A percentile compares a stretch with the other conserved stretches of the same genome.
Evolutionary conservation across 2,113 vertebrate species (phyloP).

Genomic region (Lophochroa leadbeateri): DNA sequence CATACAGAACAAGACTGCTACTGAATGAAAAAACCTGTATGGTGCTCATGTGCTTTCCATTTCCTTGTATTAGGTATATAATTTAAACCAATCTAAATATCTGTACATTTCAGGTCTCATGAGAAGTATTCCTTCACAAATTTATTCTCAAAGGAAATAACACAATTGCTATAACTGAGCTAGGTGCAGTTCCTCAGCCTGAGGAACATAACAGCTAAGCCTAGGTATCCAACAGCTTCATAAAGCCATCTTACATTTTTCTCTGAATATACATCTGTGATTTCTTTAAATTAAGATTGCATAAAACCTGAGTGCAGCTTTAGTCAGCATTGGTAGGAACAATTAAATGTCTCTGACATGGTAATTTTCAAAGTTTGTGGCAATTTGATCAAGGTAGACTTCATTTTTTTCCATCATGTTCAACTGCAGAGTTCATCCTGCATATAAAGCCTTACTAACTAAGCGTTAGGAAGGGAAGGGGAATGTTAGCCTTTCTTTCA

Average conservation of each 20-base stretch:
- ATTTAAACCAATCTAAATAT: background rate
- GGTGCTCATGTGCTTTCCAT: background rate
- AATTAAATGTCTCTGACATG: background rate
- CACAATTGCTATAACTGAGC: background rate
- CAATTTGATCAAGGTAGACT: background rate
- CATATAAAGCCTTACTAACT: background rate
- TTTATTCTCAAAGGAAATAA: background rate
- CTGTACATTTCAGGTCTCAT: background rate
- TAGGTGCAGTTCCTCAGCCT: background rate
- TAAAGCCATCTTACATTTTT: background rate
- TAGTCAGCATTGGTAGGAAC: background rate
- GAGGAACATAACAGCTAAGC: background rate
- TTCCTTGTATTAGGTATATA: background rate
- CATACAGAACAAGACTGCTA: background rate
- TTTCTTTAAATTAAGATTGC: background rate
- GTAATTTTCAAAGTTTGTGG: background rate
- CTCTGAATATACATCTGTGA: background rate
- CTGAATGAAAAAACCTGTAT: conserved; percentile 5
- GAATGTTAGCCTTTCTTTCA: background rate
- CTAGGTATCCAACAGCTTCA: background rate
- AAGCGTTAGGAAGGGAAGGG: background rate
- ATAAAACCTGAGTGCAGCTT: background rate
- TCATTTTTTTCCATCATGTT: background rate
- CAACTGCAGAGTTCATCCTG: background rate
- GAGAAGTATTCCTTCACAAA: background rate